Conservation (phyloP, 1,140 invertebrate species). For the Helicoverpa zea region DNA sequence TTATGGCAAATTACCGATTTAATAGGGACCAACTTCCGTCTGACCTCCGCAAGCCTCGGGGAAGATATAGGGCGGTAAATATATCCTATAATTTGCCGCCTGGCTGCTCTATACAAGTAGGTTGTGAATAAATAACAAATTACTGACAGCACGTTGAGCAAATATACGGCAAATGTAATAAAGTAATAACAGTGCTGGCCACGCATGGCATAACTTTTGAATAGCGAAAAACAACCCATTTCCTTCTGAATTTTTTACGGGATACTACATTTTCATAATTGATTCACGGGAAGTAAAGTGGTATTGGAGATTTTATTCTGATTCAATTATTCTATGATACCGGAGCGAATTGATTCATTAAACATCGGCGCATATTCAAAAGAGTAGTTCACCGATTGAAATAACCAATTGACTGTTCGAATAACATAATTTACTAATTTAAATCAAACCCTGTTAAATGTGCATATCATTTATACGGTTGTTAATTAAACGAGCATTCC, state of each 20-base stretch:
- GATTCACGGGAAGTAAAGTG: no score
- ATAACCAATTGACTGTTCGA: not conserved
- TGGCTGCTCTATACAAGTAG: not conserved
- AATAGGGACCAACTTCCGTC: conserved; percentile 4
- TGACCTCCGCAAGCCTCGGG: not conserved
- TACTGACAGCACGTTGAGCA: conserved; percentile 1
- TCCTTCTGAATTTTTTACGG: not conserved
- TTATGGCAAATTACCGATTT: conserved; percentile 30
- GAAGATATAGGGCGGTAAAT: conserved; percentile 12
- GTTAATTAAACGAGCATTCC: no score
- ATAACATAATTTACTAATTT: no score
- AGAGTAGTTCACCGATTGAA: not conserved
- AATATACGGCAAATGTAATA: not conserved
- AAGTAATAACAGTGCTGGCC: not conserved
- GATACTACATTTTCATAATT: not conserved
- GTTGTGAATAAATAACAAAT: conserved; percentile 7
- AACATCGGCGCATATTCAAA: no score
- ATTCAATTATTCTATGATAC: no score
- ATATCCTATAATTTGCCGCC: conserved; percentile 27
- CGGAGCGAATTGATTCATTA: no score
- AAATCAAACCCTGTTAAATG: no score
- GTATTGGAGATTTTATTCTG: no score
- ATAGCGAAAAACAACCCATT: not conserved
- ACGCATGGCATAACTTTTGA: conserved; percentile 9
- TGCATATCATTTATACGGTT: no score